Evolutionary conservation across 2,113 vertebrate species (phyloP).

Genomic region (Opisthocomus hoazin): DNA sequence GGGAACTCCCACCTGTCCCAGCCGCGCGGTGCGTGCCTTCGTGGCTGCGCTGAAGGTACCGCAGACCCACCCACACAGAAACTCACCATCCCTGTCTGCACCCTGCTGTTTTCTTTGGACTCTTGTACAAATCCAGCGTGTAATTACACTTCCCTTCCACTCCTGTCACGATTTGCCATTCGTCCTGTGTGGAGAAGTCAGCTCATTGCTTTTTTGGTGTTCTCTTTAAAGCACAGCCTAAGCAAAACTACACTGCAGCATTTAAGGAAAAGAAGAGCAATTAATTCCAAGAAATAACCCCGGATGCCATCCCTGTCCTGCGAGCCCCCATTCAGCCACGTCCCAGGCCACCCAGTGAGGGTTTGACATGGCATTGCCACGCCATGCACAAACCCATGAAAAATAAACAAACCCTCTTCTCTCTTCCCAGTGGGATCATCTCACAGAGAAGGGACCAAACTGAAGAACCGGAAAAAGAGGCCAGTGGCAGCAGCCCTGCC

Average conservation of each 20-base stretch:
- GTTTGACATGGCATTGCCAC: background rate
- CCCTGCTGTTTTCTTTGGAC: background rate
- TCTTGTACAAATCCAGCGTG: background rate
- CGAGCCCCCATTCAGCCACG: background rate
- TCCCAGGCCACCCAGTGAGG: background rate
- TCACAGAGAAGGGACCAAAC: constrained; percentile 68
- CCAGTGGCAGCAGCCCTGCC: constrained; percentile 12
- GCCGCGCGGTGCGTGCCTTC: background rate
- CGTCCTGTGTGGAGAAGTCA: background rate
- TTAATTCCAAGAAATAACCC: background rate
- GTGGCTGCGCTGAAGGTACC: background rate
- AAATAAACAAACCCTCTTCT: background rate
- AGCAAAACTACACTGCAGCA: background rate
- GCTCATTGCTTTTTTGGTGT: background rate
- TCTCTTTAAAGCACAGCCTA: background rate
- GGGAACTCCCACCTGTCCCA: background rate
- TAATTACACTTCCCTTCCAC: background rate
- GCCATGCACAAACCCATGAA: background rate
- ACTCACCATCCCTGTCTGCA: background rate
- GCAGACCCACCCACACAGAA: background rate
- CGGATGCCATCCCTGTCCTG: background rate
- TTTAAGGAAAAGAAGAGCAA: background rate
- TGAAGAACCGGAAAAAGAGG: constrained; percentile 62
- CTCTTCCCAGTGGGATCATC: constrained; percentile 78
- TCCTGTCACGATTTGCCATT: background rate